These are phyloP conservation scores for Nudaria mundana DNA, from an alignment of 2,888 invertebrate genomes.

Conservation along the genomic window DNA sequence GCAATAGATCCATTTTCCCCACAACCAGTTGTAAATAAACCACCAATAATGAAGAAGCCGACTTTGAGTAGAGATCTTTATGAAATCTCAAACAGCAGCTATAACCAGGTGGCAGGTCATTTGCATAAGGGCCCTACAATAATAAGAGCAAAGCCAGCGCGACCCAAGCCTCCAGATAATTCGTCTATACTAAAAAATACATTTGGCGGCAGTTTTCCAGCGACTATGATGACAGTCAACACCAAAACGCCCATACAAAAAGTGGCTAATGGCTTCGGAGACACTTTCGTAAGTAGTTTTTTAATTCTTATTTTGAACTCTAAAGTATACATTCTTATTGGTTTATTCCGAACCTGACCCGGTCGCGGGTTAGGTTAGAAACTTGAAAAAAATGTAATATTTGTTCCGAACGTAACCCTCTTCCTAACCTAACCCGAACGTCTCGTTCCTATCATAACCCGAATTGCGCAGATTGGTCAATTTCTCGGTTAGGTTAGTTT, in stretches of 20 bases:
- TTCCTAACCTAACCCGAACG: too few relatives aligned
- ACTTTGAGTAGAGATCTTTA: constrained; percentile 83
- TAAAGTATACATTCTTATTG: not conserved
- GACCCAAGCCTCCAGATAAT: constrained; percentile 79
- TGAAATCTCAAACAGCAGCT: constrained; percentile 76
- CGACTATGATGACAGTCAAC: constrained; percentile 65
- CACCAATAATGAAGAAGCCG: constrained; percentile 72
- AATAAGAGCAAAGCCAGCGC: constrained; percentile 84
- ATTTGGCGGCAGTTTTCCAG: constrained; percentile 52
- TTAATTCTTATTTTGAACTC: constrained; percentile 11
- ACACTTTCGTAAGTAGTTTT: constrained; percentile 62
- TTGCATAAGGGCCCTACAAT: constrained; percentile 85
- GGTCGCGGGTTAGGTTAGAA: too few relatives aligned
- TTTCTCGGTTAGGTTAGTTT: too few relatives aligned
- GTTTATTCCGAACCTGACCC: too few relatives aligned
- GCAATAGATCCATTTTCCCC: constrained; percentile 81
- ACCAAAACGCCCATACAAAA: constrained; percentile 70
- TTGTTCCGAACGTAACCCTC: too few relatives aligned
- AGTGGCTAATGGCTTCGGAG: constrained; percentile 56
- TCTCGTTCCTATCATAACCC: too few relatives aligned
- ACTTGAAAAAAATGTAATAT: too few relatives aligned
- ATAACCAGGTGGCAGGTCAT: constrained; percentile 62
- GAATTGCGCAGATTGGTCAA: too few relatives aligned
- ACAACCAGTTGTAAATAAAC: constrained; percentile 50
- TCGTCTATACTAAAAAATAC: constrained; percentile 65